Base-by-base conservation (phyloP, 1,140 invertebrate genomes). In the Arion vulgaris region DNA sequence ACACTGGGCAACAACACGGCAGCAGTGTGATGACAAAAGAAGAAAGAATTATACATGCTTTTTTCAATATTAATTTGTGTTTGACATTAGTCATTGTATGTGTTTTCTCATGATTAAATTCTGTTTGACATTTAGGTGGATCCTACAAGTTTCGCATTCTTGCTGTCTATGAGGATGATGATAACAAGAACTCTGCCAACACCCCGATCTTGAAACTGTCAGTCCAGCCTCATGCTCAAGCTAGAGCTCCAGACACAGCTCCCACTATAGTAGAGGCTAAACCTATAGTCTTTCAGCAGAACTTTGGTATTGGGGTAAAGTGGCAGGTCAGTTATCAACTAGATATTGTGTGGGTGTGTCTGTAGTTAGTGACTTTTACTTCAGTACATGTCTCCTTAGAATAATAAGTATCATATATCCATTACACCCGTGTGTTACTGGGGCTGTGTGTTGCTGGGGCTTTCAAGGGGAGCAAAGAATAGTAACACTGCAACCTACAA, bases 101-200 rank as follows among this genome's bases (percentile, higher is more conserved):
- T n/a, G n/a, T n/a, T n/a, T n/a, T n/a, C n/a, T n/a, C n/a, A n/a
- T n/a, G n/a, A n/a, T n/a, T n/a, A n/a, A n/a, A n/a, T n/a, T n/a
- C n/a, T n/a, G n/a, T n/a, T n/a, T n/a, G n/a, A n/a, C n/a, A n/a
- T 45, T 45, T 78, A 95, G 96, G 90, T 26, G 87, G 85, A 9
- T 88, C 85, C 9, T 93, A 93, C 84, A 90, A 91, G 38, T 99
- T 98, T 90, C 94, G 97, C 15, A 96, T 99, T 82, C 95, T 96
- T 4, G 97, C 97, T 0, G 97, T 98, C 0, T 98, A 98, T 89
- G 95, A 95, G 0, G 99, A 99, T 90, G 95, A 98, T 88, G 97
- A 98, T 91, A 98, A 98, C 90, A 96, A 96, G 89, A 92, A 95
- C 69, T 96, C 97, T 62, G 94, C 94, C 0, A 97, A 95, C 85